A percentile compares a stretch with the other conserved stretches of the same genome.
Evolutionary conservation across 2,113 vertebrate genomes (phyloP).

Genomic region (Rhea americana): DNA sequence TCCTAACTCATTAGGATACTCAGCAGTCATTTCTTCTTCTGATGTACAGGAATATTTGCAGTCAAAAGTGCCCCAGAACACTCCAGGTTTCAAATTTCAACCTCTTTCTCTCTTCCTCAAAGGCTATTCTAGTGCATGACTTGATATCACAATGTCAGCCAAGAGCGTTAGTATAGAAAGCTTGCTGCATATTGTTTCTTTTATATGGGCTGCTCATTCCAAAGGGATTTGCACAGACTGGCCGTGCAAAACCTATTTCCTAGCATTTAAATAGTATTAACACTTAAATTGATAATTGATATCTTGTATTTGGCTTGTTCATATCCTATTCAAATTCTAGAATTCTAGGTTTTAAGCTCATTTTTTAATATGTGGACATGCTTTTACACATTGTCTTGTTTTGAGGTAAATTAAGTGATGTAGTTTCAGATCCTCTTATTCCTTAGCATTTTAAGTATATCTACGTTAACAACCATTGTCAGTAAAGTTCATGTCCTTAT

Average conservation of each 20-base stretch:
- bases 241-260: not conserved
- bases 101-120: not conserved
- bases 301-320: not conserved
- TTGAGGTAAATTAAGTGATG: not conserved
- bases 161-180: not conserved
- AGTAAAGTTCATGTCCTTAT: not conserved
- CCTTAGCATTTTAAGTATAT: not conserved
- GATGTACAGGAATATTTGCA: not conserved
- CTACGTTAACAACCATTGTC: not conserved
- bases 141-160: not conserved
- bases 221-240: not conserved
- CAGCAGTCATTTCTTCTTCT: not conserved
- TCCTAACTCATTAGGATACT: not conserved
- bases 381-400: not conserved
- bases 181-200: not conserved
- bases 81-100: not conserved
- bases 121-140: not conserved
- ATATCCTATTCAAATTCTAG: not conserved
- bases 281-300: not conserved
- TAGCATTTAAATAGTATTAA: not conserved
- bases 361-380: not conserved
- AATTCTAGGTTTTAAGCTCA: not conserved
- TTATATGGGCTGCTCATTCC: not conserved
- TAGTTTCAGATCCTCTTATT: not conserved
- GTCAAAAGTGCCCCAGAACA: not conserved